These are phyloP conservation scores for Invenusta paracnida DNA, from an alignment of 2,888 invertebrate species.

Conservation along the genomic window DNA sequence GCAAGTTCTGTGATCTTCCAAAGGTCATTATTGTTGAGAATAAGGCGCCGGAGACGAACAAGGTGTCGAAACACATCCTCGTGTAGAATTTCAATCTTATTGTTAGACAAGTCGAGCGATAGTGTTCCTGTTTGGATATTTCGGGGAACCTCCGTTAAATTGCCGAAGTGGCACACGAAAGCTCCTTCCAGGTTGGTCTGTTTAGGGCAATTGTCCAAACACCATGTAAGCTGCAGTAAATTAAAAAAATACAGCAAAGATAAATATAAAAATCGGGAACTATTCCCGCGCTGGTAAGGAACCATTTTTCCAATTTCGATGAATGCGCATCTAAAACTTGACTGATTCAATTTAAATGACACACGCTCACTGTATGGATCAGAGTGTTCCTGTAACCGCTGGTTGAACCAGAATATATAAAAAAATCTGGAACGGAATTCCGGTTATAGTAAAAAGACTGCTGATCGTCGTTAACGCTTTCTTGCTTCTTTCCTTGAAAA, in stretches of 20 bases:
- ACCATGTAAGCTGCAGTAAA: not conserved
- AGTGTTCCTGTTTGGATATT: not conserved
- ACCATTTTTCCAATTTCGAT: too few relatives aligned
- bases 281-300: too few relatives aligned
- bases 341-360: too few relatives aligned
- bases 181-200: not conserved
- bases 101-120: constrained; percentile 50
- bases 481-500: too few relatives aligned
- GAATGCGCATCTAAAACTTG: too few relatives aligned
- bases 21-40: constrained; percentile 18
- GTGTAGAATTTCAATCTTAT: constrained; percentile 49
- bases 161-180: not conserved
- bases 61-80: constrained; percentile 49
- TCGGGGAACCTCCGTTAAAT: not conserved
- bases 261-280: too few relatives aligned
- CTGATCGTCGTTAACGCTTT: too few relatives aligned
- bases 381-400: too few relatives aligned
- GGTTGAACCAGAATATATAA: too few relatives aligned
- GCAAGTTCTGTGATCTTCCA: constrained; percentile 40
- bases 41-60: constrained; percentile 19
- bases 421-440: too few relatives aligned
- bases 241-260: not conserved
- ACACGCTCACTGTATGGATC: too few relatives aligned
- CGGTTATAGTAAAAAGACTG: too few relatives aligned
- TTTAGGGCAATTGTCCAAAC: not conserved